phyloP scores from a whole-genome alignment of 1,140 invertebrate species.

The Pachypeltis micranthus region DNA sequence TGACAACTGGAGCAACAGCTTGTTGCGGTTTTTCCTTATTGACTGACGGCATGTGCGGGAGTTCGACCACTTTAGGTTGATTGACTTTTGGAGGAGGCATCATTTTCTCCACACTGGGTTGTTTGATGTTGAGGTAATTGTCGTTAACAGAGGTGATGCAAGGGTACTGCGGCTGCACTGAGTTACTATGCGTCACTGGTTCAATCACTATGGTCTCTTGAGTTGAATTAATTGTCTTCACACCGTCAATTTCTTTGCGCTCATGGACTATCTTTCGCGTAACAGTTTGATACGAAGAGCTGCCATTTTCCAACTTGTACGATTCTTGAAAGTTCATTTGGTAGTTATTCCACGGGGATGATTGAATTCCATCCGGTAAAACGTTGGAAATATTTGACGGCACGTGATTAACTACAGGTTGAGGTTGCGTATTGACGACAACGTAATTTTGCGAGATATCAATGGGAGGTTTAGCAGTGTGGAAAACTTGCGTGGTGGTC shows the following conservation, averaged over 20 bases:
- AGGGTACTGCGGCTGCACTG: background rate
- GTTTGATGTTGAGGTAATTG: background rate
- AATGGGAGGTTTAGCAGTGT: constrained; percentile 66
- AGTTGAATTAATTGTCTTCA: constrained; percentile 17
- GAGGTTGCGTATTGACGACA: constrained; percentile 43
- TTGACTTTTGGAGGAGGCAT: background rate
- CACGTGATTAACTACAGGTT: constrained; percentile 27
- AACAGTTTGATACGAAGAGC: constrained; percentile 18
- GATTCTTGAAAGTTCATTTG: constrained; percentile 20
- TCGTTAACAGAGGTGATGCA: background rate
- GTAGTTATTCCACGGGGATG: constrained; percentile 21
- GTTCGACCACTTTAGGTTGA: constrained; percentile 18
- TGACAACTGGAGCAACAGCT: constrained; percentile 20
- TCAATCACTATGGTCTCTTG: constrained; percentile 19
- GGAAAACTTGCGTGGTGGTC: constrained; percentile 67
- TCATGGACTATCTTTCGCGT: constrained; percentile 17
- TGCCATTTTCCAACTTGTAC: constrained; percentile 16
- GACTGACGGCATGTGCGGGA: constrained; percentile 13
- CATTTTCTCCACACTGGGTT: background rate
- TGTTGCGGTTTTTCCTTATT: constrained; percentile 22
- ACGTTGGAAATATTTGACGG: constrained; percentile 24
- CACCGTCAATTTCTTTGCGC: constrained; percentile 18
- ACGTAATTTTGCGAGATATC: constrained; percentile 47
- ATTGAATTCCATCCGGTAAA: constrained; percentile 20
- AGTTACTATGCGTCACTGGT: constrained; percentile 1